Conservation (phyloP, 2,797 vertebrate genomes). For the Adelosebastes latens region DNA sequence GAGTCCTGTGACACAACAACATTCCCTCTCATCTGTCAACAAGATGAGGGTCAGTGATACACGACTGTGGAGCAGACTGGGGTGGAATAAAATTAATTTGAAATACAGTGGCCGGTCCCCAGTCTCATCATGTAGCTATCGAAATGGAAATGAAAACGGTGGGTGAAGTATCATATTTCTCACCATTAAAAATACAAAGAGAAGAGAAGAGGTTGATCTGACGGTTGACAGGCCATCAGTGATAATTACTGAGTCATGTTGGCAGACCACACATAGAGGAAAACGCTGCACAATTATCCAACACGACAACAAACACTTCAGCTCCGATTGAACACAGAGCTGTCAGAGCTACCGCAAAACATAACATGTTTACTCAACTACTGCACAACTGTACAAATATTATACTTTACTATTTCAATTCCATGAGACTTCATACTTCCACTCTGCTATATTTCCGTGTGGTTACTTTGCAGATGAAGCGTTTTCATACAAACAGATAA, state of each 20-base stretch:
- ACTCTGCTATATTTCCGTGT: neutral
- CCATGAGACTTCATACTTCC: neutral
- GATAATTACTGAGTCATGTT: slow-evolving; percentile 9
- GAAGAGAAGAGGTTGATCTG: neutral
- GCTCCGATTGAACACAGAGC: neutral
- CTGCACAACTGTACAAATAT: neutral
- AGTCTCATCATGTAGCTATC: neutral
- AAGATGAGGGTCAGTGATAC: slow-evolving; percentile 24
- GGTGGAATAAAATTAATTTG: neutral
- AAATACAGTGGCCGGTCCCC: neutral
- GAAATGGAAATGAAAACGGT: neutral
- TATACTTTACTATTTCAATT: neutral
- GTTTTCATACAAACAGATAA: neutral
- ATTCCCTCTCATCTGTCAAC: slow-evolving; percentile 12
- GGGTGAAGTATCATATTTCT: neutral
- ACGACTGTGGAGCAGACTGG: fast-evolving
- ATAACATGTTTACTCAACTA: neutral
- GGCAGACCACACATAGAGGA: neutral
- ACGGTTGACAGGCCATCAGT: neutral
- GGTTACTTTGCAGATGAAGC: neutral
- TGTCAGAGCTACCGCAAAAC: neutral
- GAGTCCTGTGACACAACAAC: slow-evolving; percentile 38
- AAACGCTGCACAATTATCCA: neutral
- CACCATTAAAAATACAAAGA: neutral
- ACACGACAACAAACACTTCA: neutral